Percentiles rank a stretch among this genome's conserved stretches.
These are phyloP conservation scores for Callimorpha dominula DNA, from an alignment of 2,888 invertebrate species.

Conservation along the genomic window DNA sequence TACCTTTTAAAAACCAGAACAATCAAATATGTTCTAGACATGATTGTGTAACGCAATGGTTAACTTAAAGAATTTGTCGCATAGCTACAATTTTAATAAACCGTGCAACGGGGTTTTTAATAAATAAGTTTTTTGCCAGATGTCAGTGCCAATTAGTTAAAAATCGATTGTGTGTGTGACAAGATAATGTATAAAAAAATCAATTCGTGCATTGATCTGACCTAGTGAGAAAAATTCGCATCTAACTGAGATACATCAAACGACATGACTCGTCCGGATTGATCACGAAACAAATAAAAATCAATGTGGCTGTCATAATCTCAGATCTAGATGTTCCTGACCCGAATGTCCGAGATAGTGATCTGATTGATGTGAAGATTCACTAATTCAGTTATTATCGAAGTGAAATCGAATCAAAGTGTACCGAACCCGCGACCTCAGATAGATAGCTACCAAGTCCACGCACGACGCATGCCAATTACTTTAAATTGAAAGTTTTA, in stretches of 20 bases:
- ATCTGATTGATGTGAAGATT: constrained; percentile 80
- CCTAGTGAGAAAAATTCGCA: constrained; percentile 58
- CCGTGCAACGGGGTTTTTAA: not conserved
- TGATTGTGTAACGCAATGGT: no score
- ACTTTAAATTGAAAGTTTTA: constrained; percentile 30
- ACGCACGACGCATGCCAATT: constrained; percentile 53
- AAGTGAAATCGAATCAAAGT: constrained; percentile 57
- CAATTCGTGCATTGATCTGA: constrained; percentile 46
- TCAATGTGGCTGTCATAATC: constrained; percentile 70
- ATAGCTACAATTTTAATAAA: not conserved
- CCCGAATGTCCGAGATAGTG: constrained; percentile 78
- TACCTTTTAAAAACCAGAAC: not conserved
- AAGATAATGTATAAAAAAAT: constrained; percentile 46
- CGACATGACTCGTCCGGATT: constrained; percentile 75
- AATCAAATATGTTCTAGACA: not conserved
- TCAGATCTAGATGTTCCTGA: constrained; percentile 73
- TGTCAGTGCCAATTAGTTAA: constrained; percentile 29
- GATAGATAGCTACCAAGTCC: constrained; percentile 46
- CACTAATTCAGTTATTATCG: constrained; percentile 64
- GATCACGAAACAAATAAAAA: constrained; percentile 78
- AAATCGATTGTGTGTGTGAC: constrained; percentile 34
- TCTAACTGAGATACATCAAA: constrained; percentile 62
- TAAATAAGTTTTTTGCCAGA: not conserved
- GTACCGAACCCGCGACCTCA: constrained; percentile 50
- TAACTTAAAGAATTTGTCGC: not conserved